Percentiles rank a stretch among this genome's conserved stretches.
Evolutionary conservation across 2,888 invertebrate species (phyloP).

Genomic region (Drosophila setosimentum): DNA sequence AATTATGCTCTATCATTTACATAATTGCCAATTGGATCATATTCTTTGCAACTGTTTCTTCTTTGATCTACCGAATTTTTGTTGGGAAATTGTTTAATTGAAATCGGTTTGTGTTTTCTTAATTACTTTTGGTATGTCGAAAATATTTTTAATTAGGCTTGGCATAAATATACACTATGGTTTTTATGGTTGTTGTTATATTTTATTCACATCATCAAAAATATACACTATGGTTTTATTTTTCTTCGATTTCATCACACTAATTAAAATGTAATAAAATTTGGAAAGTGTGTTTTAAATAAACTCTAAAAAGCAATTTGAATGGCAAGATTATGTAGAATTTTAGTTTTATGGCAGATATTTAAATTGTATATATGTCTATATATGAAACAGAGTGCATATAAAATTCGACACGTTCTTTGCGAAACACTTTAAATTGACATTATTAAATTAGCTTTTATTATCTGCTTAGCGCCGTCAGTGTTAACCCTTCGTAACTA

Average conservation of each 20-base stretch:
- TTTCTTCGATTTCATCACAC: not conserved
- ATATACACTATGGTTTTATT: not conserved
- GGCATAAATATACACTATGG: not conserved
- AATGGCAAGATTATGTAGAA: not conserved
- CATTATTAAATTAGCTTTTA: constrained; percentile 64
- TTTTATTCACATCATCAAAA: not conserved
- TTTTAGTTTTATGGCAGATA: not conserved
- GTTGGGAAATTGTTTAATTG: not conserved
- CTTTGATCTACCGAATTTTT: constrained; percentile 27
- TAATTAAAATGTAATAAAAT: not conserved
- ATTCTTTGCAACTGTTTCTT: constrained; percentile 12
- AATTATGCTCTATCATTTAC: constrained; percentile 25
- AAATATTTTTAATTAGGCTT: not conserved
- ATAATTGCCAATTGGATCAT: constrained; percentile 19
- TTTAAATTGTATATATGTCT: not conserved
- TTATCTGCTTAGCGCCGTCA: constrained; percentile 46
- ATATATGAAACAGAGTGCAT: not conserved
- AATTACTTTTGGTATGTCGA: not conserved
- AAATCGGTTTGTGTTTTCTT: not conserved
- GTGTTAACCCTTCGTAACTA: constrained; percentile 60
- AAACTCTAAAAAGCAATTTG: not conserved
- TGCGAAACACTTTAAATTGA: not conserved
- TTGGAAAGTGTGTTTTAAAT: not conserved
- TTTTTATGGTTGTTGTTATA: not conserved
- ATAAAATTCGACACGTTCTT: not conserved